Conservation (phyloP, 92 coral and sea anemone genomes). For the Hydrozoanthus gracilis region DNA sequence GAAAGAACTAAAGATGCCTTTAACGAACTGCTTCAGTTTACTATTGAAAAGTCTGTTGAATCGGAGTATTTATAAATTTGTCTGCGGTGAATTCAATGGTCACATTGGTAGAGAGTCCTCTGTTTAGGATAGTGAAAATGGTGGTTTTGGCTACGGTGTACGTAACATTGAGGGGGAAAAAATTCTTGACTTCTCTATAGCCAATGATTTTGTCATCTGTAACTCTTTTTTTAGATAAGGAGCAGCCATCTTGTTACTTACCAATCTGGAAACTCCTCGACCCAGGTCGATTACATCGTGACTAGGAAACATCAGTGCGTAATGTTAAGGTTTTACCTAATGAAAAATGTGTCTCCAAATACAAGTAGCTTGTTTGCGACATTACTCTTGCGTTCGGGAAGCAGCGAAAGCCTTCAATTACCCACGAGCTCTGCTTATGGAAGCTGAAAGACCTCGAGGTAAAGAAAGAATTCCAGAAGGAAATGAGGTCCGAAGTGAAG, state of each 20-base stretch:
- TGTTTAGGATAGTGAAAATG: conserved; percentile 47
- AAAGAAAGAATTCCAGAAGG: neutral
- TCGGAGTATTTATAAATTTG: neutral
- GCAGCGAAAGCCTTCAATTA: neutral
- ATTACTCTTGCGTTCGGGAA: neutral
- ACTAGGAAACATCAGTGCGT: neutral
- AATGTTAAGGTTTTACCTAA: conserved; percentile 36
- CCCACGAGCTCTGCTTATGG: conserved; percentile 27
- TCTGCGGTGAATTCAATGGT: conserved; percentile 44
- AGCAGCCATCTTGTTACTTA: conserved; percentile 31
- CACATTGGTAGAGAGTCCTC: conserved; percentile 42
- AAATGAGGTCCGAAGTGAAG: neutral
- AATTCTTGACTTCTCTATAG: conserved; percentile 35
- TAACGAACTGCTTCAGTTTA: conserved; percentile 27
- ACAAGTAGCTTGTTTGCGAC: conserved; percentile 47
- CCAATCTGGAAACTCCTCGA: conserved; percentile 37
- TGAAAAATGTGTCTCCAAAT: conserved; percentile 43
- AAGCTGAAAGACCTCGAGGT: conserved; percentile 32
- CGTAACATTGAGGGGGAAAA: conserved; percentile 48
- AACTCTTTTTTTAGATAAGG: conserved; percentile 38
- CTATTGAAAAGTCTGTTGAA: conserved; percentile 22
- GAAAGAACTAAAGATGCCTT: conserved; percentile 37
- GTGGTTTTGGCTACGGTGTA: conserved; percentile 52
- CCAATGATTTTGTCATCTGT: neutral
- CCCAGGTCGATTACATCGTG: conserved; percentile 39